Base-by-base conservation (phyloP, 1,140 invertebrate species). In the Leptinotarsa defecta region DNA sequence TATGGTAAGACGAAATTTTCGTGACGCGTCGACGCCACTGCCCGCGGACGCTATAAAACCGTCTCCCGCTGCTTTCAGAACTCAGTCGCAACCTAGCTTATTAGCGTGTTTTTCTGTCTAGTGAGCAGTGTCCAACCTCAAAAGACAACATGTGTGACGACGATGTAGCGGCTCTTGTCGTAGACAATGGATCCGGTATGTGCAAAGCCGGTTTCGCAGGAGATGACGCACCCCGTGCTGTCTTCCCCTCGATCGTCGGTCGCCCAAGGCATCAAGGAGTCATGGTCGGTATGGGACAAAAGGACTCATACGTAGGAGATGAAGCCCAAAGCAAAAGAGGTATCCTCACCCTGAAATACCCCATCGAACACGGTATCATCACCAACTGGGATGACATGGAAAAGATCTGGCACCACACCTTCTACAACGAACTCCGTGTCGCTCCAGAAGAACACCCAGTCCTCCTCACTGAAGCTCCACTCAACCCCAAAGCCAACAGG, bases 371-470 rank as follows among this genome's bases (percentile, higher is more conserved):
- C 87, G 96, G 96, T 81, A 95, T 96, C 83, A 95, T 98, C 76
- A 96, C 94, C 81, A 96, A 98, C 88, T 98, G 96, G 96, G 96
- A 98, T 83, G 95, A 98, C 80, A 98, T 98, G 95, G 95, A 97
- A 86, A 97, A 97, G 86, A 96, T 96, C 86, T 96, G 95, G 95
- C 96, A 98, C 88, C 95, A 98, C 88, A 95, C 95, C 76, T 97
- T 97, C 89, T 97, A 97, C 90, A 97, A 96, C 84, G 96, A 98
- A 87, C 90, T 98, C 81, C 94, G 96, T 88, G 96, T 97, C 75
- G 96, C 96, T 64, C 97, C 97, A 11, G 96, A 98, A 86, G 96
- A 98, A 84, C 94, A 97, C 84, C 94, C 95, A 70, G 94, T 98
- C 15, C 90, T 98, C 48, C 86, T 98, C 61, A 96, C 94, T 19